Percentiles rank a stretch among this genome's conserved stretches.
Evolutionary conservation across 2,888 invertebrate species (phyloP).

Genomic region (Megalurothrips usitatus): DNA sequence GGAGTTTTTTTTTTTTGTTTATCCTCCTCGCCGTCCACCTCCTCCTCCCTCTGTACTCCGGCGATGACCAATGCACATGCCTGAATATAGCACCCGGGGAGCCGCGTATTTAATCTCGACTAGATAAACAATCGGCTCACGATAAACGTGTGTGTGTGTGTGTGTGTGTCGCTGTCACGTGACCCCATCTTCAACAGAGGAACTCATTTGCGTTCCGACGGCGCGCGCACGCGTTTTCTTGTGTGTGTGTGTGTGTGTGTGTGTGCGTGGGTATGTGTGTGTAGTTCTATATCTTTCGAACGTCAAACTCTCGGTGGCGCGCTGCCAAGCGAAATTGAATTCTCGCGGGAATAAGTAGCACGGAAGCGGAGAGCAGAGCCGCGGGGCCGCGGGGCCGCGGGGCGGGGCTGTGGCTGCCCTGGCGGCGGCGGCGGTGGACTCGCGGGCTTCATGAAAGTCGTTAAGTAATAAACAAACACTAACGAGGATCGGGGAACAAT

Average conservation of each 20-base stretch:
- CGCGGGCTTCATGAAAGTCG: neutral
- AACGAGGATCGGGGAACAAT: conserved; percentile 1
- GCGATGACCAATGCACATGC: conserved; percentile 5
- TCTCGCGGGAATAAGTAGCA: neutral
- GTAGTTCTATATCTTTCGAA: neutral
- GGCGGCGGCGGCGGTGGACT: neutral
- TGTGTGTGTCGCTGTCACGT: too few relatives aligned
- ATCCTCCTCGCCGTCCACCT: neutral
- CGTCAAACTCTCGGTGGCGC: neutral
- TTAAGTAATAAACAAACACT: neutral
- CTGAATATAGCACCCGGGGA: conserved; percentile 1
- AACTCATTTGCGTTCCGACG: too few relatives aligned
- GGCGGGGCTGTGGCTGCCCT: neutral
- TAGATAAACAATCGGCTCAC: neutral
- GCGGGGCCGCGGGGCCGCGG: neutral
- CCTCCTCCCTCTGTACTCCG: too few relatives aligned
- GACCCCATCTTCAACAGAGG: too few relatives aligned
- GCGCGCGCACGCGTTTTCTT: too few relatives aligned
- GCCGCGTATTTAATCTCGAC: conserved; percentile 5
- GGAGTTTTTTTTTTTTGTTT: neutral
- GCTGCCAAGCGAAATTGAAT: neutral
- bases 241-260: too few relatives aligned
- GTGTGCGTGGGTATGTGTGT: too few relatives aligned
- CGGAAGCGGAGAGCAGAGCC: neutral
- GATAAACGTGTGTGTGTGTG: neutral